phyloP scores from a whole-genome alignment of 2,113 vertebrate genomes.

The Gymnogyps californianus region DNA sequence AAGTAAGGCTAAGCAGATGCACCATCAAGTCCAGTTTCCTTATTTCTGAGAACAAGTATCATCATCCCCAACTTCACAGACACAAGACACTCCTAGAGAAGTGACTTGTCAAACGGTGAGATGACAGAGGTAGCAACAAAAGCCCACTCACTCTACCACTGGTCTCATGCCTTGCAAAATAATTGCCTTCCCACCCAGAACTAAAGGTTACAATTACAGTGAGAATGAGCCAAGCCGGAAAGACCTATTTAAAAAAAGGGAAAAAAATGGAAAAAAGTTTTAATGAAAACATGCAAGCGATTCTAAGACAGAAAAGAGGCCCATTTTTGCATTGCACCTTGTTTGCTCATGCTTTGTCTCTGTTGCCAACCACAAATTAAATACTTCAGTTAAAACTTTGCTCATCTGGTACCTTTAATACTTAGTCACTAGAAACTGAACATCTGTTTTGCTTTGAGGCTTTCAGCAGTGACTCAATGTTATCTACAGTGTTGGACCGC shows the following conservation, averaged over 20 bases:
- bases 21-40: neutral
- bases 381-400: neutral
- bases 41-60: neutral
- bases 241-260: neutral
- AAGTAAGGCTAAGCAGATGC: neutral
- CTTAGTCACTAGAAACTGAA: neutral
- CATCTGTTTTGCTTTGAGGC: constrained; percentile 48
- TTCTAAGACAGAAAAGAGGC: neutral
- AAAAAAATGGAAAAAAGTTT: neutral
- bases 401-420: constrained; percentile 37
- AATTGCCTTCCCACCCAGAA: constrained; percentile 22
- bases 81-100: neutral
- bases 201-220: constrained; percentile 16
- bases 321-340: neutral
- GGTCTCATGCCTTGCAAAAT: neutral
- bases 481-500: neutral
- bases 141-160: neutral
- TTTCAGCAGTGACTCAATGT: constrained; percentile 37
- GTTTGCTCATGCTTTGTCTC: neutral
- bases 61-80: neutral
- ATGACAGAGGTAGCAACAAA: neutral
- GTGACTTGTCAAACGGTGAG: neutral
- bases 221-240: constrained; percentile 28
- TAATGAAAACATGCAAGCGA: neutral
- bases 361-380: neutral